phyloP scores from a whole-genome alignment of 2,113 vertebrate species.

The Hemibagrus wyckioides region DNA sequence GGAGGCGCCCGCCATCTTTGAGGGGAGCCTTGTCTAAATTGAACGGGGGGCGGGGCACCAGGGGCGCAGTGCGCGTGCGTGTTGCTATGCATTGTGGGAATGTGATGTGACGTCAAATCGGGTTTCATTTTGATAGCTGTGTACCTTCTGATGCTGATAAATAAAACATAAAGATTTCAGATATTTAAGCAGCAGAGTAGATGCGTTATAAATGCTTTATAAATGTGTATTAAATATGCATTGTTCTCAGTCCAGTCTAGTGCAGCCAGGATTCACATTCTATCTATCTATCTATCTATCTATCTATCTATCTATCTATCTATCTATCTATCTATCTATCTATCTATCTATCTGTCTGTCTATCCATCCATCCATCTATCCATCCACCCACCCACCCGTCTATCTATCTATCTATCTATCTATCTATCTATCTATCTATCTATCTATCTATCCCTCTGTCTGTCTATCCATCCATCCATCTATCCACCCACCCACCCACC shows the following conservation, averaged over 20 bases:
- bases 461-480: neutral
- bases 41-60: conserved; percentile 65
- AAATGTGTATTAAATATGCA: neutral
- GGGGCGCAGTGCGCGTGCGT: conserved; percentile 72
- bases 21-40: conserved; percentile 76
- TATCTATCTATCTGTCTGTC: neutral
- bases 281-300: neutral
- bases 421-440: neutral
- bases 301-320: no score
- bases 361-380: neutral
- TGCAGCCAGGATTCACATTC: neutral
- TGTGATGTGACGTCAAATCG: conserved; percentile 71
- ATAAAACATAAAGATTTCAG: neutral
- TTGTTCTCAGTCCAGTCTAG: neutral
- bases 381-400: neutral
- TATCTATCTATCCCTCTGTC: neutral
- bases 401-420: neutral
- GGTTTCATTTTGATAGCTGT: conserved; percentile 19
- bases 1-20: conserved; percentile 86
- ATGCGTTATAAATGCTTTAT: neutral
- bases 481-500: neutral
- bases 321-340: neutral
- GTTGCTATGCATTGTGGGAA: conserved; percentile 82
- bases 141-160: neutral
- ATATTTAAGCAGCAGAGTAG: no score